Base-by-base conservation (phyloP, 1,140 invertebrate genomes). In the Mesaphorura yosii region DNA sequence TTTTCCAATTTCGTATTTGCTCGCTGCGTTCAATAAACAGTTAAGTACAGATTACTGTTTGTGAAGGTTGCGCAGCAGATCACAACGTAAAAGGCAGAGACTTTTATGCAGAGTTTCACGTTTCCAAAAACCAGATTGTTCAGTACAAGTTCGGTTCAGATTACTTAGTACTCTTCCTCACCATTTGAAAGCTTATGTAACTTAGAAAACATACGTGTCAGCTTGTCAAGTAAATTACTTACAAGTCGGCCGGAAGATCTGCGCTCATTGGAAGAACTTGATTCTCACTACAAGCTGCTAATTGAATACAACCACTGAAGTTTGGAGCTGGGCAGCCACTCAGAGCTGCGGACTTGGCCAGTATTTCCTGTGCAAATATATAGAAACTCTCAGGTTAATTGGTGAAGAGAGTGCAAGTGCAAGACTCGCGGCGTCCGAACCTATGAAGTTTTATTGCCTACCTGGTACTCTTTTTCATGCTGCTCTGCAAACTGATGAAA, bases 251-350 rank as follows among this genome's bases (percentile, higher is more conserved):
- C n/a, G 95, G 95, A 59, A 99, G 73, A 70, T 96, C 88, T 20
- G 94, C 87, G 75, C 95, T 91, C 88, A 95, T 94, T 4, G 95
- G 95, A 57, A 99, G 76, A 58, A 86, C 81, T 72, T 99, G 89
- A 66, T 84, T 84, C 15, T 82, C 80, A 26, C 83, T 79, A 71
- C 95, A 98, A 19, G 95, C 93, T 23, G 86, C 95, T 61, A 99
- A 72, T 68, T 97, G 91, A 66, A 98, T 97, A 69, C 92, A 97
- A 69, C 91, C 86, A 68, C 83, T 82, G 68, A 83, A 89, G 48
- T 58, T 64, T 12, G 59, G 65, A 46, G 61, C 54, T 6, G 57
- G 52, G 46, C 63, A 61, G 34, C 53, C 56, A 48, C 29, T 58
- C 27, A 55, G 44, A 23, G 56, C 61, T 37, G 62, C 31, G 15